Conservation (phyloP, 2,113 vertebrate species). For the Synchiropus splendidus region DNA sequence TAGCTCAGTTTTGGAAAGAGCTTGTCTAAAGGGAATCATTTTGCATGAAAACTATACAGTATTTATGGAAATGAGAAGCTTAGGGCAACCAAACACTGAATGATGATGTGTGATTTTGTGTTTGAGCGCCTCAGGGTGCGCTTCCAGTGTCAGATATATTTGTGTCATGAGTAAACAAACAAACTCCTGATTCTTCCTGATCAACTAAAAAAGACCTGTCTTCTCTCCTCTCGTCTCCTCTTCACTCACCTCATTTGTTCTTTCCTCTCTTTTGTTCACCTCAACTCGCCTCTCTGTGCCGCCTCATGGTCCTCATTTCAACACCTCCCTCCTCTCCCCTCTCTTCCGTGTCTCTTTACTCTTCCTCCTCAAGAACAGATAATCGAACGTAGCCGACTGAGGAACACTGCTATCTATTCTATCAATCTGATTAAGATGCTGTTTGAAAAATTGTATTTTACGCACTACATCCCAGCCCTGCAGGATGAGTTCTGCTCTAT, state of each 20-base stretch:
- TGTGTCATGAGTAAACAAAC: conserved; percentile 33
- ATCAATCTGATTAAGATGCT: no score
- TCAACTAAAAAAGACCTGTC: conserved; percentile 19
- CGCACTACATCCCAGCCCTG: background rate
- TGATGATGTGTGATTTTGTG: conserved; percentile 31
- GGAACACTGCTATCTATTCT: no score
- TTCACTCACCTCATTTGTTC: conserved; percentile 5
- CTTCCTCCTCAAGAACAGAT: background rate
- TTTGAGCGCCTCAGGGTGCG: conserved; percentile 5
- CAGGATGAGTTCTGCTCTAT: no score
- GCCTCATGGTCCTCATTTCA: background rate
- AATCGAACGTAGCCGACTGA: no score
- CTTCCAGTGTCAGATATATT: conserved; percentile 37
- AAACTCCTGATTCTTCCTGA: conserved; percentile 43
- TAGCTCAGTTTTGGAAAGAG: conserved; percentile 53
- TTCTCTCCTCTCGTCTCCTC: conserved; percentile 6
- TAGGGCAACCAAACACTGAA: conserved; percentile 46
- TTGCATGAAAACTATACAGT: conserved; percentile 61
- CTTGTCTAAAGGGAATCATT: conserved; percentile 57
- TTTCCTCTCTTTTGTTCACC: conserved; percentile 1
- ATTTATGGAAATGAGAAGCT: conserved; percentile 62
- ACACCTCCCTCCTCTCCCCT: conserved; percentile 5
- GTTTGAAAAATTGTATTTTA: conserved; percentile 11
- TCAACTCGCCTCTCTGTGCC: conserved; percentile 1
- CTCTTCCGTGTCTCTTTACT: conserved; percentile 1